Base-by-base conservation (phyloP, 1,140 invertebrate genomes). In the Manduca sexta region DNA sequence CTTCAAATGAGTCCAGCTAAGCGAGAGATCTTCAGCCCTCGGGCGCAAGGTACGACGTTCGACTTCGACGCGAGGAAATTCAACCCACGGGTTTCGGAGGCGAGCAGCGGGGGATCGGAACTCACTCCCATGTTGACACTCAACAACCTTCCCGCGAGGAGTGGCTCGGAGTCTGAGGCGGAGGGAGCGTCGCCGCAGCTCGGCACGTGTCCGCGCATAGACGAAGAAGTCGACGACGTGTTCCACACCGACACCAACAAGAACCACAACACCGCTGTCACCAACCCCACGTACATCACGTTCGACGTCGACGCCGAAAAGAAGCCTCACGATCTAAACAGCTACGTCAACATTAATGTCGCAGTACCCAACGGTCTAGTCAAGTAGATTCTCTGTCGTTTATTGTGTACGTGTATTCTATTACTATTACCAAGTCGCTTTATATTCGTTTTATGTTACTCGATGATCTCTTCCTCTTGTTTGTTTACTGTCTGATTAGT, bases 161-260 rank as follows among this genome's bases (percentile, higher is more conserved):
- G 71, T 26, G 69, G 74, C 1, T 84, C 82, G 1, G 81, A 85
- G 21, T 85, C 84, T 0, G 81, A 84, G 18, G 62, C 76, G 30
- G 83, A 87, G 26, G 69, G 63, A 49, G 63, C 64, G 0, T 76
- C 74, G 1, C 73, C 82, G 0, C 76, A 78, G 41, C 56, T 68
- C 10, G 74, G 69, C 26, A 77, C 71, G 68, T 69, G 59, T 42
- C 74, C 70, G 3, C 64, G 58, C 17, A 77, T 76, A 38, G 72
- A 78, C 8, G 66, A 79, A 56, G 76, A 79, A 59, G 49, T 68
- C 11, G 72, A 85, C 51, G 71, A 84, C 63, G 82, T 81, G 69
- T 90, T 60, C 82, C 88, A 52, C 77, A 80, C 45, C 67, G 78
- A 72, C 49, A 89, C 91, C 70, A 91, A 91, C 89, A 89, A 55